Conservation (phyloP, 2,888 invertebrate genomes). For the Microplitis deprimator region DNA sequence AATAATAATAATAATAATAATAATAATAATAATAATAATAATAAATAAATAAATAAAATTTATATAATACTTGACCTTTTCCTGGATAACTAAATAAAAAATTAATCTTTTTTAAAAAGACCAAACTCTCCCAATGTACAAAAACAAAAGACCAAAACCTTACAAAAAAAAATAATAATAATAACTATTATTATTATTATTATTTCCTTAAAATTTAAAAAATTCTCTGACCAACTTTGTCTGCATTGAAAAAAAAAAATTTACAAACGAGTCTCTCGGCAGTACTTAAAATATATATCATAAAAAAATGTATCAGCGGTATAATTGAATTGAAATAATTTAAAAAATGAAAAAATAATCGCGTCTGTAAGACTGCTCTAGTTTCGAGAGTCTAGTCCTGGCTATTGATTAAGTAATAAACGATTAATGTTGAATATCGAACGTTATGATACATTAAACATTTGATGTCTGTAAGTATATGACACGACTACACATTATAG, state of each 20-base stretch:
- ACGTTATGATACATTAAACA: too few relatives aligned
- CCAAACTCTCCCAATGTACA: constrained; percentile 41
- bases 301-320: background rate
- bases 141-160: constrained; percentile 8
- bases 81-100: too few relatives aligned
- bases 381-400: constrained; percentile 50
- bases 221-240: constrained; percentile 41
- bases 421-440: constrained; percentile 12
- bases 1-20: background rate
- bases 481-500: too few relatives aligned
- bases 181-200: too few relatives aligned
- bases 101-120: background rate
- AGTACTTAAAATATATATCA: background rate
- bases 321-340: background rate
- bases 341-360: constrained; percentile 10
- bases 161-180: constrained; percentile 9
- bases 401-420: constrained; percentile 22
- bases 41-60: constrained; percentile 26
- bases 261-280: background rate
- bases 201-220: too few relatives aligned
- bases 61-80: too few relatives aligned
- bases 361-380: constrained; percentile 45
- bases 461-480: too few relatives aligned
- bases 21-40: background rate
- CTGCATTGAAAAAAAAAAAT: constrained; percentile 30